Conservation (phyloP, 2,888 invertebrate species). For the Cantharis lateralis region DNA sequence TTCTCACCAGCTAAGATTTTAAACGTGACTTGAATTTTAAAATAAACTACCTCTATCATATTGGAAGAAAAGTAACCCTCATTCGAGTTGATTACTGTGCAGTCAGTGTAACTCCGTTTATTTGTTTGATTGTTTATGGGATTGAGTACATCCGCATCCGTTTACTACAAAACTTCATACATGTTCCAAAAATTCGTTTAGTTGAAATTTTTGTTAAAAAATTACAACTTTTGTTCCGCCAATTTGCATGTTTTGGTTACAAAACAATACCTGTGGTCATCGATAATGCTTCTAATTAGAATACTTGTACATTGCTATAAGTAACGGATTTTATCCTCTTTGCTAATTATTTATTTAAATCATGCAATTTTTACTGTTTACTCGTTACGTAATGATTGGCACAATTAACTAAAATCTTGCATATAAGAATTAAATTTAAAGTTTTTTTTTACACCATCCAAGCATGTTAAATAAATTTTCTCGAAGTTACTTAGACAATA, state of each 20-base stretch:
- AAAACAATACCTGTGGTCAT: background rate
- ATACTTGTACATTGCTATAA: conserved; percentile 5
- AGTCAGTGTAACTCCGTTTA: conserved; percentile 12
- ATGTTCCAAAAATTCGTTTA: conserved; percentile 5
- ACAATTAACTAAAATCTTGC: background rate
- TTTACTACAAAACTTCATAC: conserved; percentile 7
- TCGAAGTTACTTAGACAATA: background rate
- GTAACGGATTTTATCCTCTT: conserved; percentile 8
- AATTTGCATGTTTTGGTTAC: background rate
- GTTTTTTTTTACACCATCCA: background rate
- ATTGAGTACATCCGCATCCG: conserved; percentile 14
- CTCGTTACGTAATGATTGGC: background rate
- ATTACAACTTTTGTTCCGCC: background rate
- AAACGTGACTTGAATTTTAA: background rate
- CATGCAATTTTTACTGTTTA: background rate
- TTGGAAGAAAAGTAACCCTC: background rate
- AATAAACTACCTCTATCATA: background rate
- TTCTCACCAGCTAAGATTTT: background rate
- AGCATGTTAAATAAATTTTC: background rate
- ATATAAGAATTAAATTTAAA: background rate
- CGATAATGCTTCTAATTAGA: background rate
- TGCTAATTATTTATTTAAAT: background rate
- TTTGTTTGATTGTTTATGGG: conserved; percentile 17
- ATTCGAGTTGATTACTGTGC: conserved; percentile 4
- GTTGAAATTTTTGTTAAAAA: background rate